Base-by-base conservation (phyloP, 2,797 vertebrate genomes). In the Aulostomus chinensis region DNA sequence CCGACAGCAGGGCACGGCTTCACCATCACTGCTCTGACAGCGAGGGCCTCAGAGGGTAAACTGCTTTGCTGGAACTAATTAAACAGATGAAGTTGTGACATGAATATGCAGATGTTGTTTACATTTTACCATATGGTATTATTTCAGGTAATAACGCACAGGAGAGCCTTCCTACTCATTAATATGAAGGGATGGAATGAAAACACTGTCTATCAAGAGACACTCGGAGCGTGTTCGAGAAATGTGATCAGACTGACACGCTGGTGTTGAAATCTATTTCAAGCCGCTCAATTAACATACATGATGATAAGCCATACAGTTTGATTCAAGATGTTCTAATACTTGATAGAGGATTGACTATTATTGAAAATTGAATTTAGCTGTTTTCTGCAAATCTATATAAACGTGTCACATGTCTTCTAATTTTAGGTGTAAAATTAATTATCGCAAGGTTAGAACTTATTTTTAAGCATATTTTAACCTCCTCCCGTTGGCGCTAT, bases 71-170 rank as follows among this genome's bases (percentile, higher is more conserved):
- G 94, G 95, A 98, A 96, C 96, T 98, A 98, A 99, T 98, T 99
- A 98, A 98, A 98, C 94, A 98, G 94, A 99, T 93, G 94, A 97
- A 98, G 96, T 98, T 98, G 95, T 94, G 94, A 97, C 96, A 98
- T 94, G 94, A 96, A 96, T 97, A 97, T 96, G 95, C 96, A 99
- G 95, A 98, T 97, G 94, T 96, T 97, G 94, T 98, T 98, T 97
- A 96, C 94, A 95, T 99, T 96, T 94, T 92, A 93, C 94, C 96
- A 98, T 98, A 98, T 97, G 96, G 94, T 96, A 97, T 97, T 96
- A 95, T 98, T 94, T 93, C 95, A 96, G 94, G 94, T 97, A 98
- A 96, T 96, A 94, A 93, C 89, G 90, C 91, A 86, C 92, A 86
- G 89, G 93, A 94, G 93, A 92, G 92, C 89, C 91, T 92, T 89